Evolutionary conservation across 2,113 vertebrate species (phyloP), one percentile per base, ranked within the genome.

Genomic region (Mustela nigripes): DNA sequence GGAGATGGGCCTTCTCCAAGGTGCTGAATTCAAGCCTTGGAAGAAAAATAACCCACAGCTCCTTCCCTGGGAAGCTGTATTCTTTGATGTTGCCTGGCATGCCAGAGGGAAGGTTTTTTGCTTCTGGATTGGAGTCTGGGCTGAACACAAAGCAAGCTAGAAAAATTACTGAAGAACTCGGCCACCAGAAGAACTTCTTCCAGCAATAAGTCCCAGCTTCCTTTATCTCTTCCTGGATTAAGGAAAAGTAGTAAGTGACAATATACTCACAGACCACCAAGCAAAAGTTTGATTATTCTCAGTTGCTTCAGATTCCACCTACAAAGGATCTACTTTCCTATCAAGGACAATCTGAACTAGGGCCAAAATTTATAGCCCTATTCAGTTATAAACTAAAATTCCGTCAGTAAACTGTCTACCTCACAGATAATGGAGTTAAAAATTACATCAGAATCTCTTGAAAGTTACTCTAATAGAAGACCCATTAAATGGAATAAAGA

Each of bases 391-490:
- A 95, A 89, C 60, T 84, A 71, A 94, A 83, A 87, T 36, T 53
- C 36, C 5, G 86, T 48, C 16, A 93, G 60, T 31, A 94, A 94
- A 45, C 6, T 48, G 22, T 95, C 86, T 90, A 62, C 16, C 22
- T 24, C 33, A 88, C 7, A 74, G 91, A 92, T 42, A 21, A 31
- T 69, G 60, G 79, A 83, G 50, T 84, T 90, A 79, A 91, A 97
- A 92, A 83, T 87, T 65, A 36, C 33, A 97, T 92, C 65, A 82
- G 67, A 95, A 85, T 82, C 19, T 69, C 88, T 82, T 84, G 3
- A 93, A 96, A 90, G 69, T 95, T 78, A 71, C 83, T 90, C 89
- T 89, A 93, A 53, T 65, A 69, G 3, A 74, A 93, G 58, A 50
- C 31, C 80, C 18, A 42, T 39, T 82, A 42, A 80, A 94, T 28